Evolutionary conservation across 2,113 vertebrate species (phyloP).

Genomic region (Leptocoma aspasia): DNA sequence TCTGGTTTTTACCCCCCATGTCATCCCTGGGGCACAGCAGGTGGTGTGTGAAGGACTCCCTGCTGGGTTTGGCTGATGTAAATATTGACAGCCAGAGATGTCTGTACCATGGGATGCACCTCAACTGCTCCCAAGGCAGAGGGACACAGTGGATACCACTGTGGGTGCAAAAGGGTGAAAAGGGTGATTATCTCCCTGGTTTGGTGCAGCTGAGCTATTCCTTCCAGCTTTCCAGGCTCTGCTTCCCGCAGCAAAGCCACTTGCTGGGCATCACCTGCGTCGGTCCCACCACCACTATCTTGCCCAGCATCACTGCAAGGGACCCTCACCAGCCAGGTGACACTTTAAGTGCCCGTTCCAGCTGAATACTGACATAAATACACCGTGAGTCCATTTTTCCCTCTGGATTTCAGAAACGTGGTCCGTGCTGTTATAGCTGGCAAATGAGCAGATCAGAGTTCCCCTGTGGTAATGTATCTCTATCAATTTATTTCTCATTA

Average conservation of each 20-base stretch:
- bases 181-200: neutral
- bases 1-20: neutral
- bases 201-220: neutral
- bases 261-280: neutral
- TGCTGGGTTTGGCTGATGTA: neutral
- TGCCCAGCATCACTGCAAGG: neutral
- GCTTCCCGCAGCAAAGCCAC: neutral
- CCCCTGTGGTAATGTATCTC: neutral
- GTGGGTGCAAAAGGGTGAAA: neutral
- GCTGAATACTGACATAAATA: neutral
- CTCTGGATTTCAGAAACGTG: neutral
- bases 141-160: rapidly evolving
- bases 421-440: neutral
- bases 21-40: neutral
- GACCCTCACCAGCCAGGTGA: neutral
- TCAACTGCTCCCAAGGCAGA: rapidly evolving
- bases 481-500: constrained; percentile 38
- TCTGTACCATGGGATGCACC: too few relatives aligned
- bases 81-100: neutral
- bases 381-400: neutral
- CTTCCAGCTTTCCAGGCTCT: neutral
- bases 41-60: neutral
- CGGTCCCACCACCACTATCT: neutral
- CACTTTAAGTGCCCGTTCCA: neutral
- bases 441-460: neutral